Base-by-base conservation (phyloP, 1,140 invertebrate species). In the Drosophila tsacasi region DNA sequence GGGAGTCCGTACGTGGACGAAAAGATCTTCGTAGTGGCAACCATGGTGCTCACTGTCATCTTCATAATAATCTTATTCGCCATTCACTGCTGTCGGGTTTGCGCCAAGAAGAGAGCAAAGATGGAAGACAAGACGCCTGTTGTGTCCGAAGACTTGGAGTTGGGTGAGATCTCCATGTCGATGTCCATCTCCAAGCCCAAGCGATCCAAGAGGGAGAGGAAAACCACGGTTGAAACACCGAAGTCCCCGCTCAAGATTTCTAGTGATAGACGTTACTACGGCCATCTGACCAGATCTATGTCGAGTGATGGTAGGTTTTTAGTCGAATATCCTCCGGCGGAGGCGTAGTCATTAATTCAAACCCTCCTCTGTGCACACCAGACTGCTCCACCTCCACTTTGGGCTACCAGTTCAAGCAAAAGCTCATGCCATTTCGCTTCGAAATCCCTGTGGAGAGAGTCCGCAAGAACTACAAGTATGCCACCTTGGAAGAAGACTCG, bases 341-440 rank as follows among this genome's bases (percentile, higher is more conserved):
- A 6, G 19, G 9, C 8, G 30, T 10, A 2, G 23, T 3, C 8
- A 6, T 6, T 52, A 4, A 27, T 27, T 27, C 13, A 5, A 25
- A 3, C 9, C 15, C 8, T 3, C 3, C 0, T 9, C 30, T 30
- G 30, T 9, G 30, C 30, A 9, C 2, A 10, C 8, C 21, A 59
- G 15, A 79, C 46, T n/a, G 9, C 6, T 84, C 84, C 12, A 84
- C 69, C 21, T 89, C 84, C 1, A 90, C 84, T 17, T 23, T 89
- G 17, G 74, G 57, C 21, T 89, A 47, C n/a, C 81, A 89, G 25
- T 76, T 84, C 1, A 68, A 55, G 2, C 57, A 75, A 3, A 89
- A 84, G 27, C 62, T 76, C 6, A 32, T 90, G 55, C 84, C 84
- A 0, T 4, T 87, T 0, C 49, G 30, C 35, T 27, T 61, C 5